Conservation (phyloP, 2,797 vertebrate genomes). For the Lepidocolaptes lacrymiger region DNA sequence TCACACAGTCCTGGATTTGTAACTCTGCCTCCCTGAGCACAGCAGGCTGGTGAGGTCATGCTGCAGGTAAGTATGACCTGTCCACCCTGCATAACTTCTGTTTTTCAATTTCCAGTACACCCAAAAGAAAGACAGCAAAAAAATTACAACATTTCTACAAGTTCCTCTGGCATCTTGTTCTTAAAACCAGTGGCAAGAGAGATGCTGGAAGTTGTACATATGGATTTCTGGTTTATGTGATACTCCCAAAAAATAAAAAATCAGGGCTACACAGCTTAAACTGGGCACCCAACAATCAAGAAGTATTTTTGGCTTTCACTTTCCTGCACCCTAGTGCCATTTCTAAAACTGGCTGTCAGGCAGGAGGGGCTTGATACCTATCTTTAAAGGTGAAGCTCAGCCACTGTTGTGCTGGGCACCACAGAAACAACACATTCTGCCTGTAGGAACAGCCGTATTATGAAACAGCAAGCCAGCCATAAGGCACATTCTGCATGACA, state of each 20-base stretch:
- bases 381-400: neutral
- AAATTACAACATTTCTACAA: neutral
- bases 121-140: neutral
- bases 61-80: accelerated
- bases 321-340: neutral
- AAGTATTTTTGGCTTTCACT: neutral
- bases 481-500: neutral
- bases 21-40: neutral
- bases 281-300: neutral
- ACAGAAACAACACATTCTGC: neutral
- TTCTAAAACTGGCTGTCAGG: neutral
- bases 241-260: neutral
- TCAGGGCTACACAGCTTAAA: neutral
- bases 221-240: neutral
- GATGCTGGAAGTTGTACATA: neutral
- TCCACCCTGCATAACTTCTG: neutral
- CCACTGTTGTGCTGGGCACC: neutral
- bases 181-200: neutral
- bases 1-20: accelerated
- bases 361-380: neutral
- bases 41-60: neutral
- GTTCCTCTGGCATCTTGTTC: neutral
- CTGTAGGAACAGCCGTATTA: neutral
- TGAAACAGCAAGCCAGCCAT: slow-evolving; percentile 20
- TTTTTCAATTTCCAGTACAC: neutral